These are phyloP conservation scores for Pristionchus japonicus DNA, from an alignment of 2,888 invertebrate species.

Conservation along the genomic window DNA sequence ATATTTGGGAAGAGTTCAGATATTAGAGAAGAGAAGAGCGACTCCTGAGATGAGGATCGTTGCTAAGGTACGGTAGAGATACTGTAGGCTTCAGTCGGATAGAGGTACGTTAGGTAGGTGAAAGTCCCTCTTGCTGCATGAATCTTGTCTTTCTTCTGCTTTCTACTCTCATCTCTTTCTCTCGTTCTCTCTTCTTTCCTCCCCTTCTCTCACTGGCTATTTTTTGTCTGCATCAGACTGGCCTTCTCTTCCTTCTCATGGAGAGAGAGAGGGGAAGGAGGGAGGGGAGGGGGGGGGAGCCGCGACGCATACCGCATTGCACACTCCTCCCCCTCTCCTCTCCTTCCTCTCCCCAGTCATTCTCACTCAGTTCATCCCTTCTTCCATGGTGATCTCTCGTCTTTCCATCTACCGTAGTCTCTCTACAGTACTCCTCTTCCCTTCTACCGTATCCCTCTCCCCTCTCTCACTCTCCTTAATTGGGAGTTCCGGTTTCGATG, in stretches of 20 bases:
- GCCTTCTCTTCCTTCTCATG: background rate
- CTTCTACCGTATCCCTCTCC: background rate
- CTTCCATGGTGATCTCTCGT: background rate
- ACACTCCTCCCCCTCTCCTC: too few species aligned
- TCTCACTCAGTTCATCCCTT: constrained; percentile 14
- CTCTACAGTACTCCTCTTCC: background rate
- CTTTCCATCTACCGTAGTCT: background rate
- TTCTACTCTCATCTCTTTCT: background rate
- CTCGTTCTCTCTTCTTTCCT: background rate
- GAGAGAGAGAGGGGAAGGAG: background rate
- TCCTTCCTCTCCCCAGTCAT: background rate
- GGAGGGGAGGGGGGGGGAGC: background rate
- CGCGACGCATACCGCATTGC: constrained; percentile 28
- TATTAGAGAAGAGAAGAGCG: constrained; percentile 57
- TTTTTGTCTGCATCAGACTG: constrained; percentile 16
- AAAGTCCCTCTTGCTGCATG: background rate
- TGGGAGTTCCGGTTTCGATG: constrained; percentile 6
- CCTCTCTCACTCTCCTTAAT: background rate
- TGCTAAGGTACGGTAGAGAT: constrained; percentile 50
- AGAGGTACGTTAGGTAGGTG: background rate
- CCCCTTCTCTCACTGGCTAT: background rate
- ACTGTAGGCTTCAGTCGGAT: background rate
- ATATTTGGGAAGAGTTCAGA: constrained; percentile 40
- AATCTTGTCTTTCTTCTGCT: background rate
- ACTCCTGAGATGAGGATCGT: constrained; percentile 57